Base-by-base conservation (phyloP, 2,113 vertebrate species). In the Pedionomus torquatus region DNA sequence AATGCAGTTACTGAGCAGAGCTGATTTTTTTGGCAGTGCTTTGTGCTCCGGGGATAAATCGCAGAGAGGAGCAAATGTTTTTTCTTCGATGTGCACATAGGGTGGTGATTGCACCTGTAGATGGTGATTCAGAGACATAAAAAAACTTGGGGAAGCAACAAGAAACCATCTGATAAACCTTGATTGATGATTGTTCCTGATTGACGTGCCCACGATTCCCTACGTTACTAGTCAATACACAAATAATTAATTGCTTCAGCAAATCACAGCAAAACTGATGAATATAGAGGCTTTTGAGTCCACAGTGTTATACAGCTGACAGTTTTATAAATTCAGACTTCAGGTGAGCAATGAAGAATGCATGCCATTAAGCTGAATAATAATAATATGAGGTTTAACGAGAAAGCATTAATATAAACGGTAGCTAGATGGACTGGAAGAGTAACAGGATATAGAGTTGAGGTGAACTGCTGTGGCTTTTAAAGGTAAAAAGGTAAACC, bases 11-110 rank as follows among this genome's bases (percentile, higher is more conserved):
- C 2, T 61, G n/a, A 94, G 31, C 15, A 74, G 6, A 74, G 61
- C 15, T 85, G 33, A 74, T 83, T 63, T 41, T 41, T 63, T 6
- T 3, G 17, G 23, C 4, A 9, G 1, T 6, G 5, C n/a, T 26
- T 10, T 74, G 17, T 60, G 43, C 39, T 91, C 55, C 48, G 46
- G 37, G 24, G 46, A n/a, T 58, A 93, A 94, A 83, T 55, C 64
- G 85, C 25, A 51, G 31, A 76, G n/a, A 79, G 5, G 23, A 66
- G 26, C 20, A 54, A 77, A 39, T 44, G 15, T 39, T 85, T 86
- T 48, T 25, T 30, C 28, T 54, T 83, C 0, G 0, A 16, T 41
- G 39, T 49, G 51, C 41, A 30, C 7, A 7, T 64, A 46, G 1
- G 3, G 30, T 61, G 23, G 44, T 64, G 5, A 1, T 63, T 75